Evolutionary conservation across 2,888 invertebrate genomes (phyloP), one percentile per base, ranked within the genome.

Genomic region (Amaurobius ferox): DNA sequence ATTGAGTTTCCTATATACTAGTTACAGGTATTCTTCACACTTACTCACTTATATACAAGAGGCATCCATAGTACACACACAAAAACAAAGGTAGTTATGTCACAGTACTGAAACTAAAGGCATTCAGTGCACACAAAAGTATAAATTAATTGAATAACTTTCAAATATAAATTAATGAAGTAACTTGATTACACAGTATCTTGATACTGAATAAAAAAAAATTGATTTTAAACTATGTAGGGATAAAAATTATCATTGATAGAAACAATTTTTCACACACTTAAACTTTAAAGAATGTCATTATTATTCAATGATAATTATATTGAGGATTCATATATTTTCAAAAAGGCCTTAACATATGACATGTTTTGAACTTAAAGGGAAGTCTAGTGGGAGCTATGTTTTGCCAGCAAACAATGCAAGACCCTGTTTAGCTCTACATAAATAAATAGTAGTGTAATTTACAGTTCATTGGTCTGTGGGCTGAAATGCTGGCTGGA

Each of bases 21-120:
- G 68, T 64, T 66, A 86, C 79, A 86, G 44, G 74, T 79, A 79
- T 71, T 86, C 86, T 61, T 86, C 79, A 86, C 86, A 86, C 79
- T 86, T 86, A 86, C 73, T 86, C 86, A 79, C 28, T 68, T 86
- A 86, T 86, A 39, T 86, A 86, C 86, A 86, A 67, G 79, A 86
- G 79, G 76, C 86, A 86, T 79, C 55, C 78, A 76, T 79, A 71
- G 68, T 68, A 86, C 70, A 86, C 74, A 76, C 73, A 80, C 40
- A 74, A 28, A 68, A 72, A 55, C 55, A 55, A 55, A 55, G 19
- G 23, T 23, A 55, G 23, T 55, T 23, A 55, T 23, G 16, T 55
- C 13, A 55, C 55, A 16, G 23, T 23, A 55, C 55, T 55, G 55
- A 55, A 55, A 55, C 55, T 55, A 55, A 55, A 23, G 23, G 23